These are phyloP conservation scores for Argyrosomus japonicus DNA, from an alignment of 2,113 vertebrate species.

Conservation along the genomic window DNA sequence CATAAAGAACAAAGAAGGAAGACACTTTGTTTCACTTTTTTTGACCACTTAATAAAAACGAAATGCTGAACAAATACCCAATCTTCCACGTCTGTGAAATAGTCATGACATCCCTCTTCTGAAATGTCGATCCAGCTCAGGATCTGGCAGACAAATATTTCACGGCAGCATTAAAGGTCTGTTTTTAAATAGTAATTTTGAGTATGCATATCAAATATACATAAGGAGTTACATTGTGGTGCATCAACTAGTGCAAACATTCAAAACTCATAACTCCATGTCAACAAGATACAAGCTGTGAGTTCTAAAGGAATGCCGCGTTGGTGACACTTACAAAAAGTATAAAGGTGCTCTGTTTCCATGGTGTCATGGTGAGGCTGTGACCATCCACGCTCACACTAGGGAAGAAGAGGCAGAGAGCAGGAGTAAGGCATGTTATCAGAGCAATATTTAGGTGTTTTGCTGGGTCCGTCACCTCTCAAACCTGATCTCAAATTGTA, in stretches of 20 bases:
- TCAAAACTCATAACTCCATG: neutral
- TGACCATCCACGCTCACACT: conserved; percentile 24
- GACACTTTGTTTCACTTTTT: no score
- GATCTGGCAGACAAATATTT: conserved; percentile 8
- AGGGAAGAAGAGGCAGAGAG: neutral
- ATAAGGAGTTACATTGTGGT: neutral
- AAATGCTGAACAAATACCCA: conserved; percentile 21
- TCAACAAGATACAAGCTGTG: neutral
- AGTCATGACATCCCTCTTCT: rapidly evolving
- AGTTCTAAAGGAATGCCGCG: neutral
- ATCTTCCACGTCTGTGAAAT: rapidly evolving
- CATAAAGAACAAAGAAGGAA: no score
- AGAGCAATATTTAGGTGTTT: no score
- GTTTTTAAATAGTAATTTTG: neutral
- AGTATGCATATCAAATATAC: neutral
- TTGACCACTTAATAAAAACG: no score
- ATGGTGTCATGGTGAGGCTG: conserved; percentile 41
- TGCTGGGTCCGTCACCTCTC: no score
- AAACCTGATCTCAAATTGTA: no score
- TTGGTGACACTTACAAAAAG: conserved; percentile 16
- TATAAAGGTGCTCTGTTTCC: neutral
- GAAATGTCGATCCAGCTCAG: neutral
- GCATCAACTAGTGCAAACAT: no score
- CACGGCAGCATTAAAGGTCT: neutral
- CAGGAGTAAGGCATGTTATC: no score